Evolutionary conservation across 2,888 invertebrate genomes (phyloP).

Genomic region (Scaptomyza cyrtandrae): DNA sequence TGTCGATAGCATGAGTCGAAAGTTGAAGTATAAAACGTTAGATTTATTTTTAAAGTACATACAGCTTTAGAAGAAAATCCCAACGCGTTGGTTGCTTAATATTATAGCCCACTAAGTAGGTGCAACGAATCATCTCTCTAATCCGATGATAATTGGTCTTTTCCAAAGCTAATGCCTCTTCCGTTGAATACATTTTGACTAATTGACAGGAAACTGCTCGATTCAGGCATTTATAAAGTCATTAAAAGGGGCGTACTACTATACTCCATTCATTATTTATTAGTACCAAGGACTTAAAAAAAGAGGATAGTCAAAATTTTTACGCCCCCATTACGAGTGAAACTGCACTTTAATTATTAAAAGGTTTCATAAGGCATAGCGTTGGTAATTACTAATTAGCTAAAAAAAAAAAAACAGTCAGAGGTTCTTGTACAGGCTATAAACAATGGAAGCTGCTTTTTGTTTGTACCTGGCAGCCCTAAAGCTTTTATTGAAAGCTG

Average conservation of each 20-base stretch:
- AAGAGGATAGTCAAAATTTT: not conserved
- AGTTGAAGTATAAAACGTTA: not conserved
- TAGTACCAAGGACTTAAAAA: constrained; percentile 10
- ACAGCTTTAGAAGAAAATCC: constrained; percentile 62
- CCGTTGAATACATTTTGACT: constrained; percentile 65
- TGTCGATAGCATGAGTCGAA: constrained; percentile 13
- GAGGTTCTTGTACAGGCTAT: constrained; percentile 16
- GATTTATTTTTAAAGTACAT: not conserved
- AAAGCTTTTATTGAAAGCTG: too few relatives aligned
- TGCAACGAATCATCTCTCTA: constrained; percentile 63
- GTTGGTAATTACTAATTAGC: constrained; percentile 16
- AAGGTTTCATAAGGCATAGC: constrained; percentile 5
- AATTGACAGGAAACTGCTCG: constrained; percentile 55
- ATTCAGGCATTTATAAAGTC: constrained; percentile 62
- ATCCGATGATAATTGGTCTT: constrained; percentile 65
- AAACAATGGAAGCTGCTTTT: too few relatives aligned
- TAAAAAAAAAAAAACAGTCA: not conserved
- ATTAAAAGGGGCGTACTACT: constrained; percentile 47
- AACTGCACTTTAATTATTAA: constrained; percentile 66
- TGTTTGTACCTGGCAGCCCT: not conserved
- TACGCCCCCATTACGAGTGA: constrained; percentile 70
- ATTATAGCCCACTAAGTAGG: constrained; percentile 71
- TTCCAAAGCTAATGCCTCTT: constrained; percentile 45
- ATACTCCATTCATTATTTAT: constrained; percentile 53
- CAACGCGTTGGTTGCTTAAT: constrained; percentile 54